Conservation (phyloP, 1,140 invertebrate species). For the Heliconius hermathena region DNA sequence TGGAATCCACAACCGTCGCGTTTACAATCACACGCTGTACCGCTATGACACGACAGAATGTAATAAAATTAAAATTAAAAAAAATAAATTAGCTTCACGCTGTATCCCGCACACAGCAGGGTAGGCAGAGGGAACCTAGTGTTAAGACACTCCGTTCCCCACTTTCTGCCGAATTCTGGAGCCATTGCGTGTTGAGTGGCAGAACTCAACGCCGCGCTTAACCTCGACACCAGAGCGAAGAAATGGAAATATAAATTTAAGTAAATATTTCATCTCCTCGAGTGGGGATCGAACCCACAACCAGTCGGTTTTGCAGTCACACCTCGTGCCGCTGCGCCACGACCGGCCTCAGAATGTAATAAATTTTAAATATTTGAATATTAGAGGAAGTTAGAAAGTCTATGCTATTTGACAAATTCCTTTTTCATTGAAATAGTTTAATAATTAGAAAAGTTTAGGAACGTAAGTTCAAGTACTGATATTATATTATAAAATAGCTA, state of each 20-base stretch:
- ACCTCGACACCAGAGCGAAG: too few species aligned
- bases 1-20: background rate
- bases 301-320: background rate
- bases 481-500: background rate
- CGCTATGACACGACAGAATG: background rate
- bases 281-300: background rate
- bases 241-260: too few species aligned
- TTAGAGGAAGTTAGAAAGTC: background rate
- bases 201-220: too few species aligned
- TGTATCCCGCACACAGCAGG: too few species aligned
- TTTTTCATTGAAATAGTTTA: background rate
- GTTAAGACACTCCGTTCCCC: too few species aligned
- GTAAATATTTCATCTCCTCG: too few species aligned
- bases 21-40: background rate
- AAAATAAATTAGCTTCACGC: too few species aligned
- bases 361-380: constrained; percentile 1
- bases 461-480: background rate
- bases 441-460: constrained; percentile 1
- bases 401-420: background rate
- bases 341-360: background rate
- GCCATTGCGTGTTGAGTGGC: too few species aligned
- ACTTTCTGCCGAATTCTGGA: too few species aligned
- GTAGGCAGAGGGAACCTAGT: too few species aligned
- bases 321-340: background rate
- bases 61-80: too few species aligned